Evolutionary conservation across 2,888 invertebrate genomes (phyloP).

Genomic region (Caenorhabditis sulstoni): DNA sequence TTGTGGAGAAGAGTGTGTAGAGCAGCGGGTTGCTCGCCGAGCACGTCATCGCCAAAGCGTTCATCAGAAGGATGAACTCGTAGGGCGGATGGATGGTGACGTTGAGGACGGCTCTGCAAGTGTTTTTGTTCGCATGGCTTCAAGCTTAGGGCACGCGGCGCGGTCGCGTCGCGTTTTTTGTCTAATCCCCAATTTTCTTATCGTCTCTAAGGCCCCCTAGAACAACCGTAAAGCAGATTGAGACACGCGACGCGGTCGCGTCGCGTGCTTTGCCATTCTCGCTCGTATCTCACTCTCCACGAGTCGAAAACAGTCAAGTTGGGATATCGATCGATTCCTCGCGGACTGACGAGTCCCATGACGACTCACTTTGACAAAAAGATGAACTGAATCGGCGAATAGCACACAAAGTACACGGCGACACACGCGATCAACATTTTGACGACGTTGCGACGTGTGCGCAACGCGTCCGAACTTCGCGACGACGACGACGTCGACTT

Average conservation of each 20-base stretch:
- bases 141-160: too few relatives aligned
- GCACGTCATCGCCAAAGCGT: conserved; percentile 78
- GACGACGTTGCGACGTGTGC: conserved; percentile 81
- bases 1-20: conserved; percentile 78
- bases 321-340: too few relatives aligned
- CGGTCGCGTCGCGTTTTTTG: too few relatives aligned
- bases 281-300: too few relatives aligned
- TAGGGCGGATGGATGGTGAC: conserved; percentile 71
- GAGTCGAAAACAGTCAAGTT: too few relatives aligned
- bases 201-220: too few relatives aligned
- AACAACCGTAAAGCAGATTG: too few relatives aligned
- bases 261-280: too few relatives aligned
- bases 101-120: conserved; percentile 75
- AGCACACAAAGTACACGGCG: conserved; percentile 82
- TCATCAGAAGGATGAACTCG: conserved; percentile 74
- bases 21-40: conserved; percentile 78
- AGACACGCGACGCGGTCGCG: too few relatives aligned
- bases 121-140: too few relatives aligned
- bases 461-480: conserved; percentile 68
- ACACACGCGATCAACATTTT: conserved; percentile 83
- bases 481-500: background rate
- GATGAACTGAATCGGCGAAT: conserved; percentile 82
- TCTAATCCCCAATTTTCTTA: too few relatives aligned
- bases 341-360: too few relatives aligned
- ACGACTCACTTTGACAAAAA: conserved; percentile 77